Evolutionary conservation across 1,140 invertebrate species (phyloP).

Genomic region (Leguminivora glycinivorella): DNA sequence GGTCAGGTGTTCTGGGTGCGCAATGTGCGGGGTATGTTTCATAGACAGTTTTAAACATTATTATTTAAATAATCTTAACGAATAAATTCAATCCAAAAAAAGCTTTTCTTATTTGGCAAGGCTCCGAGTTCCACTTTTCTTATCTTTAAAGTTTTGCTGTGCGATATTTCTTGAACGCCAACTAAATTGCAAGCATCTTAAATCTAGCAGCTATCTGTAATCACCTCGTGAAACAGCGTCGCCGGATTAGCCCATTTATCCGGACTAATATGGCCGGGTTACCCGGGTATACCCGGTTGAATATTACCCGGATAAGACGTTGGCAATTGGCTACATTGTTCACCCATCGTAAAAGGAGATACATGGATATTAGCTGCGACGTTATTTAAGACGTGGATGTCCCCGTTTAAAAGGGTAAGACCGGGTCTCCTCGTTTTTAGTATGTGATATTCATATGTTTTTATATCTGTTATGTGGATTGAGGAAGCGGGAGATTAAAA

Average conservation of each 20-base stretch:
- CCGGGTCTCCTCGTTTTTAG: not conserved
- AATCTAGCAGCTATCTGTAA: constrained; percentile 30
- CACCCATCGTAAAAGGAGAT: constrained; percentile 43
- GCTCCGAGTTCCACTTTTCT: too few relatives aligned
- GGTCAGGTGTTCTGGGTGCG: too few relatives aligned
- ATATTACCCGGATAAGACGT: constrained; percentile 32
- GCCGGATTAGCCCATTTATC: constrained; percentile 37
- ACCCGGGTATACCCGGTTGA: constrained; percentile 28
- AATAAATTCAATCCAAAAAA: too few relatives aligned
- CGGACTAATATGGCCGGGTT: constrained; percentile 28
- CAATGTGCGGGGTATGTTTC: too few relatives aligned
- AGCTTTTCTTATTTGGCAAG: too few relatives aligned
- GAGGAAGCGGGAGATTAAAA: too few relatives aligned
- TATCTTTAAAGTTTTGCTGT: too few relatives aligned
- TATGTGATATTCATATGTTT: not conserved
- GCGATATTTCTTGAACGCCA: not conserved
- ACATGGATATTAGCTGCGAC: constrained; percentile 8
- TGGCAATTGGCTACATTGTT: constrained; percentile 47
- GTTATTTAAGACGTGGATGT: not conserved
- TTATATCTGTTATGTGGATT: too few relatives aligned
- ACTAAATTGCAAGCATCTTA: constrained; percentile 23
- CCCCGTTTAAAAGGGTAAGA: not conserved
- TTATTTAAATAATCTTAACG: too few relatives aligned
- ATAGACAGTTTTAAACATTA: too few relatives aligned
- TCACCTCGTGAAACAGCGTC: constrained; percentile 42